A percentile compares a stretch with the other conserved stretches of the same genome.
Evolutionary conservation across 1,140 invertebrate genomes (phyloP).

Genomic region (Bactericera cockerelli): DNA sequence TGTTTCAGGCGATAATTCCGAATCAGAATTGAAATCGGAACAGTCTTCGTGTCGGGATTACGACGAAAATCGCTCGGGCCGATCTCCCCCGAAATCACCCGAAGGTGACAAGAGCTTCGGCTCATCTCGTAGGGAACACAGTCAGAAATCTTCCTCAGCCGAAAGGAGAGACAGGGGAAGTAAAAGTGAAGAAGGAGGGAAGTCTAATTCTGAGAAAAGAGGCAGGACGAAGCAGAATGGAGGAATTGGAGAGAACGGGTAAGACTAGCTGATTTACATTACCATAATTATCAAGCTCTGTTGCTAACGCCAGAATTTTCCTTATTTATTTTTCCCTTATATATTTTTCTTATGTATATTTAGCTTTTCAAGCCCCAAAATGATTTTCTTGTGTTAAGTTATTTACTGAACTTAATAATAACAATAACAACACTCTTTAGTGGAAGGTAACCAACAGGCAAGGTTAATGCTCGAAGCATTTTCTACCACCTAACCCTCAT

Average conservation of each 20-base stretch:
- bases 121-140: not conserved
- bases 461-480: no score
- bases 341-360: no score
- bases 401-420: no score
- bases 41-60: not conserved
- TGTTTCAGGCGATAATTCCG: not conserved
- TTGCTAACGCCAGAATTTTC: no score
- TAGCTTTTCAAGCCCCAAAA: no score
- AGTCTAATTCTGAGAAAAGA: not conserved
- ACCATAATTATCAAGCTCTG: no score
- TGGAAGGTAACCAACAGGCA: no score
- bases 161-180: not conserved
- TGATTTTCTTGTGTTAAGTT: no score
- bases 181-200: not conserved
- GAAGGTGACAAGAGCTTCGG: not conserved
- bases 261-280: not conserved
- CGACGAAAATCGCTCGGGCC: not conserved
- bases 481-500: no score
- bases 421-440: no score
- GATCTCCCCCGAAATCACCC: not conserved
- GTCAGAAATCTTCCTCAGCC: not conserved
- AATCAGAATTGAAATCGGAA: not conserved
- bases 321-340: no score
- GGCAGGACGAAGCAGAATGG: not conserved
- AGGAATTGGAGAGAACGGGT: no score